phyloP scores from a whole-genome alignment of 2,113 vertebrate genomes.

The Bufo gargarizans region DNA sequence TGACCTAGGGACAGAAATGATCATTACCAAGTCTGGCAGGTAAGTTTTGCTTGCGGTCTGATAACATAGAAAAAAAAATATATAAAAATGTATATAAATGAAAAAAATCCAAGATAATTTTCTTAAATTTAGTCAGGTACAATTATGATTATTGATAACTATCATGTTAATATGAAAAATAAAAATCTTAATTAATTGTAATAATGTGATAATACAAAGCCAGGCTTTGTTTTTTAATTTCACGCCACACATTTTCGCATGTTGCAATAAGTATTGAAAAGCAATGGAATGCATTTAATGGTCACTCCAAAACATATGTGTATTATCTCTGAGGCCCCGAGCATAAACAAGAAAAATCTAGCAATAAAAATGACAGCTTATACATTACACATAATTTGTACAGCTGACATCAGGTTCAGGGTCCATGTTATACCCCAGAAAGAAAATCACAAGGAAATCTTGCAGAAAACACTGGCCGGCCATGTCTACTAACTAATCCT shows the following conservation, averaged over 20 bases:
- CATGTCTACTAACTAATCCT: slow-evolving; percentile 7
- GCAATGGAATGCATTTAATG: slow-evolving; percentile 35
- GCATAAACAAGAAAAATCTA: slow-evolving; percentile 10
- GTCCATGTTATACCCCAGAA: neutral
- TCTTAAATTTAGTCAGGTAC: neutral
- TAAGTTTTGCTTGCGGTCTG: slow-evolving; percentile 61
- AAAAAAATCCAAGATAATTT: neutral
- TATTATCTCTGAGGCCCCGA: slow-evolving; percentile 17
- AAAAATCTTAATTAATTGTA: neutral
- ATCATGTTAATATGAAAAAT: neutral
- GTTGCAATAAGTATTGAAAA: slow-evolving; percentile 13
- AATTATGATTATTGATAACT: neutral
- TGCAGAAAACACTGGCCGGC: slow-evolving; percentile 11
- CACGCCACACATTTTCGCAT: slow-evolving; percentile 17
- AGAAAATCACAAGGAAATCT: slow-evolving; percentile 9
- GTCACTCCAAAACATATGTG: slow-evolving; percentile 16
- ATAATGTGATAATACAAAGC: neutral
- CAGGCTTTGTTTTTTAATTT: neutral
- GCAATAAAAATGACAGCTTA: slow-evolving; percentile 46
- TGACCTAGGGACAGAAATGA: slow-evolving; percentile 98
- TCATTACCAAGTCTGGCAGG: slow-evolving; percentile 99
- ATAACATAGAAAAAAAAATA: neutral
- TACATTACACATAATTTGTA: slow-evolving; percentile 31
- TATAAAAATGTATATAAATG: neutral
- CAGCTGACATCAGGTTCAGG: neutral